Evolutionary conservation across 1,140 invertebrate species (phyloP).

Genomic region (Zaprionus ghesquierei): DNA sequence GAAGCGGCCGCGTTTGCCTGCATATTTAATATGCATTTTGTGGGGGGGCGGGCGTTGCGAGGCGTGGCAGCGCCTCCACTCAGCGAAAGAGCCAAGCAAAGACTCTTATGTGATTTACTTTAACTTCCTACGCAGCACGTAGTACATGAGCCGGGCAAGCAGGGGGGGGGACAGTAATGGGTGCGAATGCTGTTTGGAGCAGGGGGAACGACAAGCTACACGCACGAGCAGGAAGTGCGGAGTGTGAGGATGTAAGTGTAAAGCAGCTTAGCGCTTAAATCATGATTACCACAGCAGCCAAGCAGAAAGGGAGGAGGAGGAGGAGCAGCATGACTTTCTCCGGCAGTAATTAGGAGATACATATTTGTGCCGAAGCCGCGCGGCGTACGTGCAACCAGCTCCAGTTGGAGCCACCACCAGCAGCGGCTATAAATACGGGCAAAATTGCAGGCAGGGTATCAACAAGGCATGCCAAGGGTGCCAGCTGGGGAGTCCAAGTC

Average conservation of each 20-base stretch:
- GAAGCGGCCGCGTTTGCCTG: slow-evolving; percentile 16
- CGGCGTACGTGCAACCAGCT: slow-evolving; percentile 30
- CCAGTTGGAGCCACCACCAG: slow-evolving; percentile 1
- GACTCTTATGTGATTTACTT: slow-evolving; percentile 41
- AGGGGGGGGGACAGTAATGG: neutral
- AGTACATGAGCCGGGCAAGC: neutral
- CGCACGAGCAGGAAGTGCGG: no score
- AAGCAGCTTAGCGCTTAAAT: slow-evolving; percentile 66
- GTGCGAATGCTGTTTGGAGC: neutral
- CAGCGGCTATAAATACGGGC: slow-evolving; percentile 50
- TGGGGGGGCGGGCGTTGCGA: slow-evolving; percentile 11
- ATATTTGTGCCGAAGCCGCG: slow-evolving; percentile 37
- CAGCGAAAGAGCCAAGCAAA: no score
- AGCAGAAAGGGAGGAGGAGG: neutral
- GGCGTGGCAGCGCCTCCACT: slow-evolving; percentile 3
- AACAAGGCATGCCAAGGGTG: slow-evolving; percentile 1
- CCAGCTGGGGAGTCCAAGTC: neutral
- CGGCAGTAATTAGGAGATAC: slow-evolving; percentile 66
- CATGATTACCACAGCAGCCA: slow-evolving; percentile 63
- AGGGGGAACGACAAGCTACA: neutral
- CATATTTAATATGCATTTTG: slow-evolving; percentile 40
- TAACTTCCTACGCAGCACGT: slow-evolving; percentile 34
- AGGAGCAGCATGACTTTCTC: slow-evolving; percentile 23
- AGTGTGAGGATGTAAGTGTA: slow-evolving; percentile 34
- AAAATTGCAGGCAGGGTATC: slow-evolving; percentile 47